Evolutionary conservation across 2,113 vertebrate genomes (phyloP).

Genomic region (Eidolon helvum): DNA sequence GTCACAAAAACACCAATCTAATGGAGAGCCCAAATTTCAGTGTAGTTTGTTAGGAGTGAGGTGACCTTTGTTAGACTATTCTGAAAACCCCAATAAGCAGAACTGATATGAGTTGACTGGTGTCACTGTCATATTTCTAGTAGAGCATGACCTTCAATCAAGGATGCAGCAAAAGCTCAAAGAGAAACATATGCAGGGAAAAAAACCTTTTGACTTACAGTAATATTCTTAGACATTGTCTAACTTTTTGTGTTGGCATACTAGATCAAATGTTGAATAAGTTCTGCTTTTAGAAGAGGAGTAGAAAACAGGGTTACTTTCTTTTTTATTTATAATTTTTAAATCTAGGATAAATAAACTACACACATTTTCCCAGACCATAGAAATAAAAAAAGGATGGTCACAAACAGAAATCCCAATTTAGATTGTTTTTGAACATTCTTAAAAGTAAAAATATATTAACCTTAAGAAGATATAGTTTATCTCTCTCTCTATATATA

Average conservation of each 20-base stretch:
- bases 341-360: not conserved
- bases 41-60: not conserved
- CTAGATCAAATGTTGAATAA: not conserved
- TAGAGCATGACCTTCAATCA: conserved; percentile 11
- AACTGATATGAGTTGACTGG: not conserved
- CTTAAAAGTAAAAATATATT: conserved; percentile 13
- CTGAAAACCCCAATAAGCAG: conserved; percentile 37
- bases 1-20: not conserved
- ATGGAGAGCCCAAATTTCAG: not conserved
- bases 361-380: not conserved
- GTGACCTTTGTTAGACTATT: not conserved
- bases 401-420: not conserved
- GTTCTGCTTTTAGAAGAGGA: not conserved
- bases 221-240: conserved; percentile 11
- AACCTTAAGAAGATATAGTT: not conserved
- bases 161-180: not conserved
- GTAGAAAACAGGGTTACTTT: not conserved
- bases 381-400: not conserved
- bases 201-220: not conserved
- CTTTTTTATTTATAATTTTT: not conserved
- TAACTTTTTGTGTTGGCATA: not conserved
- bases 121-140: not conserved
- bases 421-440: not conserved
- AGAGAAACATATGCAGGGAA: not conserved
- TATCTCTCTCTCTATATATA: not conserved